Base-by-base conservation (phyloP, 1,140 invertebrate species). In the Apis laboriosa region DNA sequence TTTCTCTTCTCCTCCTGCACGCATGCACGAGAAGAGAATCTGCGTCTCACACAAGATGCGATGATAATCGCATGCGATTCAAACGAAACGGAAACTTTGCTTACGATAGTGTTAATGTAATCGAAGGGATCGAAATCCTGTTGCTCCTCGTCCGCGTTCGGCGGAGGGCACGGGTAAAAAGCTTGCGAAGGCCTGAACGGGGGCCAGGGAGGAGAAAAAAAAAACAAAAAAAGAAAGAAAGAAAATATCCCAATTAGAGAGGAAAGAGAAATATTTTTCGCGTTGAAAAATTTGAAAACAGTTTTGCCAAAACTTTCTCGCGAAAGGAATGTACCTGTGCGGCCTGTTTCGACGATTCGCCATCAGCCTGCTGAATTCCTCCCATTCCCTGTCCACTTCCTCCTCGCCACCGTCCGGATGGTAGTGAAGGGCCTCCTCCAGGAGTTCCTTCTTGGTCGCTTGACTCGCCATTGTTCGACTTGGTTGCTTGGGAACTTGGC, bases 131-230 rank as follows among this genome's bases (percentile, higher is more conserved):
- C 94, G 85, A 94, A 94, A 75, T 94, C 95, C 80, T 95, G 95
- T 51, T 93, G 93, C 58, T 95, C 95, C 84, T 95, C 93, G 63
- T 95, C 95, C 73, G 88, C 70, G 60, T 91, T 90, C 9, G 95
- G 94, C 49, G 95, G 95, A 73, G 96, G 96, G 89, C 95, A 96
- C 19, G 96, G 96, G 92, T 96, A 96, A 91, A 96, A 96, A 21
- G 95, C 94, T 92, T 95, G 95, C 21, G 95, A 94, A 17, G 95
- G 94, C 89, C 94, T 94, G 84, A 67, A 34, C 34, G 34, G 34
- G 28, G 34, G 34, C 81, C 28, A 53, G 34, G 34, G 34, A 7
- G 34, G 34, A 78, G 28, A 53, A 2, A 34, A 34, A 34, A 34
- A 34, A 34, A 34, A n/a, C n/a, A n/a, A 34, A 34, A 34, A 34